phyloP scores from a whole-genome alignment of 2,888 invertebrate species.

The Eristalis pertinax region DNA sequence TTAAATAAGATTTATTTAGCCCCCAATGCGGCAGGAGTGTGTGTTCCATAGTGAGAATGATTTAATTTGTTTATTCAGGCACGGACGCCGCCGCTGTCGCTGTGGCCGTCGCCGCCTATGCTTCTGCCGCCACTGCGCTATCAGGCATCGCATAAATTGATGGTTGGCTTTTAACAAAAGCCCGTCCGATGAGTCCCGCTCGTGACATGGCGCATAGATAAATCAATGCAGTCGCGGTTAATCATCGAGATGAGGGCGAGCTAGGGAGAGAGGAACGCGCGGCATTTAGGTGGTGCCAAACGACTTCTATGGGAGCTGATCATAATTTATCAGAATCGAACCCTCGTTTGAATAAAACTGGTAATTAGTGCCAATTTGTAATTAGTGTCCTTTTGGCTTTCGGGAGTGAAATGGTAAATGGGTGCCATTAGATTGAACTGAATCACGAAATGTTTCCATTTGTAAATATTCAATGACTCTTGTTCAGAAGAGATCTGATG shows the following conservation, averaged over 20 bases:
- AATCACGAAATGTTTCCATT: slow-evolving; percentile 7
- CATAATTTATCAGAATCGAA: slow-evolving; percentile 29
- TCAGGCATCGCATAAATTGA: slow-evolving; percentile 56
- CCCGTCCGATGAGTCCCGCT: slow-evolving; percentile 26
- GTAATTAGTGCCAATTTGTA: slow-evolving; percentile 29
- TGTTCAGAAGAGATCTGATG: neutral
- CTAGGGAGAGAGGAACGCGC: neutral
- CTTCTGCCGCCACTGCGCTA: slow-evolving; percentile 9
- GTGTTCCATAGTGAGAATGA: slow-evolving; percentile 51
- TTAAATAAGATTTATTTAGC: slow-evolving; percentile 49
- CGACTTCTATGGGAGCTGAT: slow-evolving; percentile 21
- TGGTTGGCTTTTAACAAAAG: slow-evolving; percentile 50
- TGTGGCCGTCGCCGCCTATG: neutral
- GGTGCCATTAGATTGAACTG: slow-evolving; percentile 3
- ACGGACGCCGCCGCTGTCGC: neutral
- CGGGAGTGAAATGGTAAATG: slow-evolving; percentile 1
- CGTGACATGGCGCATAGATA: slow-evolving; percentile 40
- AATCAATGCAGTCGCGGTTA: slow-evolving; percentile 34
- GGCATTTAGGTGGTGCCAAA: neutral
- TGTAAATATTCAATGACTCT: slow-evolving; percentile 10
- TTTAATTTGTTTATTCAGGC: slow-evolving; percentile 51
- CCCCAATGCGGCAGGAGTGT: slow-evolving; percentile 6
- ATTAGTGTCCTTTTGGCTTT: slow-evolving; percentile 22
- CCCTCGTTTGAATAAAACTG: slow-evolving; percentile 16
- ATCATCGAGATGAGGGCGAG: slow-evolving; percentile 7